Percentiles rank a stretch among this genome's conserved stretches.
Conservation (phyloP, 2,888 invertebrate species). For the Neoitamus cyanurus region DNA sequence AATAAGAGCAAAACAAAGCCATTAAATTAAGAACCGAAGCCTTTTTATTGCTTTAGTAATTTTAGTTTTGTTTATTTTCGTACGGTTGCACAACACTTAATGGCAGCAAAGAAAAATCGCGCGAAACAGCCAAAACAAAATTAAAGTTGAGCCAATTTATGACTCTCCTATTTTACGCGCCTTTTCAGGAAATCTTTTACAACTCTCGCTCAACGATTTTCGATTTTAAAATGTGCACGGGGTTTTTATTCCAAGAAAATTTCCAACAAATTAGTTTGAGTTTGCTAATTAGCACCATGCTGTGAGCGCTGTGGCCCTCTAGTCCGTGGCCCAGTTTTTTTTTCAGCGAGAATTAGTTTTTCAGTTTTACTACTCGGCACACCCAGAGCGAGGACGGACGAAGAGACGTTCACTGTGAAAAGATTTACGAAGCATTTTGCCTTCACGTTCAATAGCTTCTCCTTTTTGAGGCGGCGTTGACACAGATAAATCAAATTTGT, state of each 20-base stretch:
- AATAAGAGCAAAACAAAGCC: neutral
- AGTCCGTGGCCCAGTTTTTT: neutral
- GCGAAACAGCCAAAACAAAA: neutral
- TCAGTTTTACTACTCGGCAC: neutral
- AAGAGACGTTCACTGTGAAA: neutral
- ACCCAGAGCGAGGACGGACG: neutral
- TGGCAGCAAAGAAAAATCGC: neutral
- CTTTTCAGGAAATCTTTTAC: neutral
- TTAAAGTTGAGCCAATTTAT: neutral
- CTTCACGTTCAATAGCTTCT: neutral
- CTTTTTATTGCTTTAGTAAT: neutral
- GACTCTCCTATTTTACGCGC: neutral
- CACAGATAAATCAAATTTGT: conserved; percentile 40
- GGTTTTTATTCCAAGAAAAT: neutral
- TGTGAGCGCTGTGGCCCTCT: neutral
- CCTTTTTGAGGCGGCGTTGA: conserved; percentile 21
- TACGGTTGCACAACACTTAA: neutral
- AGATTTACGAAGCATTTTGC: neutral
- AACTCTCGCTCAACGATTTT: neutral
- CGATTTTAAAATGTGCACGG: neutral
- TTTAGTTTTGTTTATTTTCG: neutral
- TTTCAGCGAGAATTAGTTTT: neutral
- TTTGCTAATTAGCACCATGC: neutral
- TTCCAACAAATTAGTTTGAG: neutral
- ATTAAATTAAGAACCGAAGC: neutral